Evolutionary conservation across 2,113 vertebrate genomes (phyloP).

Genomic region (Heterochromis multidens): DNA sequence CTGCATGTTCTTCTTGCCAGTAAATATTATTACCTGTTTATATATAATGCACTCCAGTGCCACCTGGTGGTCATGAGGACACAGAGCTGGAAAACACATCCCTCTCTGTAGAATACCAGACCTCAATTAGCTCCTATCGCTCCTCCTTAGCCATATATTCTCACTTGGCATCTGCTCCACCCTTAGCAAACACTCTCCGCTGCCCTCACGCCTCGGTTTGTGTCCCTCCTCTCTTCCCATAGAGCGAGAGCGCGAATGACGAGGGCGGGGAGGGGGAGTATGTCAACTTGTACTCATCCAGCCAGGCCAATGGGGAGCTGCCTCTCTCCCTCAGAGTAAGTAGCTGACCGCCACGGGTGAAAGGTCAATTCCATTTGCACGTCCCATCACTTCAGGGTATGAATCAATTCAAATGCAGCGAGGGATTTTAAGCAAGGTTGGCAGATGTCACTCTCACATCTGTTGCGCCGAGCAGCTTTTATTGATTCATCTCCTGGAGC

Average conservation of each 20-base stretch:
- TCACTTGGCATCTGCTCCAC: not conserved
- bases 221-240: conserved; percentile 78
- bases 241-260: conserved; percentile 90
- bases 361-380: conserved; percentile 57
- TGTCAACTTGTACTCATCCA: conserved; percentile 92
- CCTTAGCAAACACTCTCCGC: conserved; percentile 25
- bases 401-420: conserved; percentile 29
- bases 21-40: conserved; percentile 11
- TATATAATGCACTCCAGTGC: conserved; percentile 36
- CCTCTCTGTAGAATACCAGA: not conserved
- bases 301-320: conserved; percentile 88
- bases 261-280: conserved; percentile 95
- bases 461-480: not conserved
- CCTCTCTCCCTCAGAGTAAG: conserved; percentile 88
- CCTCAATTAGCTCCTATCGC: conserved; percentile 17
- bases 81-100: not conserved
- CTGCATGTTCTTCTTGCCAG: conserved; percentile 60
- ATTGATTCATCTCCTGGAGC: conserved; percentile 51
- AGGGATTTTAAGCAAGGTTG: not conserved
- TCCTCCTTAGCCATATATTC: conserved; percentile 16
- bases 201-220: conserved; percentile 53
- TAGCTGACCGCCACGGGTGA: conserved; percentile 64
- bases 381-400: conserved; percentile 40
- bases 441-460: not conserved
- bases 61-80: conserved; percentile 48